Evolutionary conservation across 2,113 vertebrate genomes (phyloP).

Genomic region (Cynocephalus volans): DNA sequence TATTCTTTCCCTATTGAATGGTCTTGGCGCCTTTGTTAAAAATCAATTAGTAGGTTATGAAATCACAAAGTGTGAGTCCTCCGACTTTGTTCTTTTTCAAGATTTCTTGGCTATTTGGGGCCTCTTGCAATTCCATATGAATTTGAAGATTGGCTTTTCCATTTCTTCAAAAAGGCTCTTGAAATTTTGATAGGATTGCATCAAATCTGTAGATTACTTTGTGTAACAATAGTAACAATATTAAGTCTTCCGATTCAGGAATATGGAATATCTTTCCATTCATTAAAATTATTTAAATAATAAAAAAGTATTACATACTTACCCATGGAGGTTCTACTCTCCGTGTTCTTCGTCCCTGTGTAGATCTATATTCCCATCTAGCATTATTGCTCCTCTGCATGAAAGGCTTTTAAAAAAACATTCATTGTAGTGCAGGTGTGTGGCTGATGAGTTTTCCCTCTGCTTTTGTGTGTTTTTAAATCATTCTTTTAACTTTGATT

Average conservation of each 20-base stretch:
- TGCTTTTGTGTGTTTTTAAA: neutral
- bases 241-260: neutral
- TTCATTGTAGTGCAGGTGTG: neutral
- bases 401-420: too few species aligned
- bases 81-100: neutral
- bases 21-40: neutral
- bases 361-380: neutral
- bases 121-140: neutral
- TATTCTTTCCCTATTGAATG: neutral
- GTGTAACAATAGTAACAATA: neutral
- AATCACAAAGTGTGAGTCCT: neutral
- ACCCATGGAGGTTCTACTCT: neutral
- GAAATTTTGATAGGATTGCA: neutral
- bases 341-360: neutral
- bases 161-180: neutral
- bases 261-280: neutral
- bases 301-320: neutral
- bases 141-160: neutral
- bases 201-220: neutral
- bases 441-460: neutral
- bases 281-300: neutral
- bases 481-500: neutral
- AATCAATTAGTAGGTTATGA: neutral
- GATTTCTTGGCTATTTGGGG: neutral
- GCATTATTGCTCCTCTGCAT: neutral